Evolutionary conservation across 1,140 invertebrate species (phyloP), one percentile per base, ranked within the genome.

Genomic region (Eurosta solidaginis): DNA sequence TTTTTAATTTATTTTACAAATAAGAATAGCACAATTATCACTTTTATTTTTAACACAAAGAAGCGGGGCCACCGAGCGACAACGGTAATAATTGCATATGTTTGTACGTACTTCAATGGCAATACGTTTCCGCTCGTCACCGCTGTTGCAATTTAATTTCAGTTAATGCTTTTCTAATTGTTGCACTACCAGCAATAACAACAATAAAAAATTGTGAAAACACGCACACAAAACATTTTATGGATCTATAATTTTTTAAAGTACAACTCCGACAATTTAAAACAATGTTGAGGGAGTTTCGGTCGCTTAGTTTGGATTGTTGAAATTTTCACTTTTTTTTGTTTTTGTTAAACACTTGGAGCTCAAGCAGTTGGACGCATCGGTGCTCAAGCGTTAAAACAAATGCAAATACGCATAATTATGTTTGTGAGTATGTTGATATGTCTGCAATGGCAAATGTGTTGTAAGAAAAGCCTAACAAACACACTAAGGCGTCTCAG

Each of bases 131-230:
- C 59, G 59, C 59, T 68, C 33, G 59, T 68, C 59, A 68, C n/a
- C 59, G 1, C 33, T 68, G 59, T 33, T 68, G 59, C 17, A 68
- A 68, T 42, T 68, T 68, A 68, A 68, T 68, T 68, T 10, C 59
- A 68, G 59, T 68, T 68, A 68, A 68, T 68, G 59, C 17, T 68
- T 68, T 68, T 68, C 59, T 68, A 68, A 68, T 68, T 68, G 59
- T 17, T 29, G 50, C 12, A 3, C 9, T 54, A 25, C 6, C 22
- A 54, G 20, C 29, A 7, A 12, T 33, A 63, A 29, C 17, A 68
- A 68, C 59, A 68, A 68, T 9, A 3, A 36, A 63, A 9, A 17
- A 17, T 49, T 49, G 5, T n/a, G n/a, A 17, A 25, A n/a, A 68
- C 59, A 20, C 59, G 59, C 59, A 20, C 9, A 1, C 27, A 12